Evolutionary conservation across 2,113 vertebrate species (phyloP), one percentile per base, ranked within the genome.

Genomic region (Microtus ochrogaster): DNA sequence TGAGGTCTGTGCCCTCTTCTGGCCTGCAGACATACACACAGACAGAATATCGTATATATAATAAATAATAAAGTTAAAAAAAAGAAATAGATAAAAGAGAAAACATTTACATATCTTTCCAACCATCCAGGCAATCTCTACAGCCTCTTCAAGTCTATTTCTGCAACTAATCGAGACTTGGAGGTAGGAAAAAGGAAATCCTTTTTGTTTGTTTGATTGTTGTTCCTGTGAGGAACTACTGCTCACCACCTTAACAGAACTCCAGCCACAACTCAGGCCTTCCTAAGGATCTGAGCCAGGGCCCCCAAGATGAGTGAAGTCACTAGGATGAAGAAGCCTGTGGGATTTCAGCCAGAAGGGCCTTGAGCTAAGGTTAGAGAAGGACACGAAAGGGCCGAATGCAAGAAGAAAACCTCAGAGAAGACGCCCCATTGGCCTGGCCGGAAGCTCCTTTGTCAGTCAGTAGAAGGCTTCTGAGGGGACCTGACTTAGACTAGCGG

Each of bases 201-300:
- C 26, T 44, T 73, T 88, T 76, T 76, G 74, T 49, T 79, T 52
- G 26, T 47, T 87, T 44, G 49, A 14, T 52, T 52, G 26, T 47
- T 87, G n/a, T 65, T 92, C 16, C 30, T 81, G 63, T 90, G 82
- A 89, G 47, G 78, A 95, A 92, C 28, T 66, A 49, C 28, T 68
- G 49, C 12, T 30, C 0, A 13, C 5, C 22, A 33, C 26, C 3
- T 21, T 61, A 5, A 30, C 1, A 39, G 73, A 36, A 73, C 33
- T 65, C 52, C 78, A 21, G 24, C 11, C 12, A 52, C 16, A 86
- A 33, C 16, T 7, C 39, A 21, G 70, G 26, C n/a, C 77, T 94
- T 66, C 63, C 66, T 94, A 63, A 72, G 16, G 16, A 3, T 70
- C 5, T 28, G 58, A 70, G 65, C 82, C 39, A 79, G 44, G 39